Evolutionary conservation across 2,113 vertebrate species (phyloP).

Genomic region (Oreochromis spilurus): DNA sequence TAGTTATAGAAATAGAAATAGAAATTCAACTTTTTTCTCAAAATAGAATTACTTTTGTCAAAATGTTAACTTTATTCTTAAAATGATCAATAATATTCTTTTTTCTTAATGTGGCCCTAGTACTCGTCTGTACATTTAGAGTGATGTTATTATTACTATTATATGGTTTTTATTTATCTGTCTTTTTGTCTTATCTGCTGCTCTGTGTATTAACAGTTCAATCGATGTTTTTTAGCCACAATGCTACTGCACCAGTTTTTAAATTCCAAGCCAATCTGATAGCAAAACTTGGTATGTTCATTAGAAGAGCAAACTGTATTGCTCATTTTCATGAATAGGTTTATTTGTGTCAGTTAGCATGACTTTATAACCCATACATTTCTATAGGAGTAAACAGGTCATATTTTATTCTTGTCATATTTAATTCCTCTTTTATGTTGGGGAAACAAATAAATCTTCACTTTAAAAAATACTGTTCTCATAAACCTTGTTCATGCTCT

Average conservation of each 20-base stretch:
- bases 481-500: neutral
- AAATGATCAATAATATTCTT: neutral
- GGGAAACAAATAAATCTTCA: neutral
- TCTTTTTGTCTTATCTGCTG: neutral
- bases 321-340: rapidly evolving
- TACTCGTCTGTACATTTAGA: neutral
- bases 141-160: rapidly evolving
- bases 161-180: no score
- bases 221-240: rapidly evolving
- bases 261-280: neutral
- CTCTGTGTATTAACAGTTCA: neutral
- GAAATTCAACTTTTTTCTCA: neutral
- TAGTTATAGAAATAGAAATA: neutral
- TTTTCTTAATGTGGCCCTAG: neutral
- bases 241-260: neutral
- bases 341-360: neutral
- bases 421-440: neutral
- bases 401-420: neutral
- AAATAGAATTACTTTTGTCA: neutral
- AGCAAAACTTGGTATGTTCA: neutral
- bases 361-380: neutral
- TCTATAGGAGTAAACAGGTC: neutral
- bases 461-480: neutral
- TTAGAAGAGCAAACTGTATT: neutral
- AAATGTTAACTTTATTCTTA: neutral